Evolutionary conservation across 2,888 invertebrate genomes (phyloP).

Genomic region (Criorhina ranunculi): DNA sequence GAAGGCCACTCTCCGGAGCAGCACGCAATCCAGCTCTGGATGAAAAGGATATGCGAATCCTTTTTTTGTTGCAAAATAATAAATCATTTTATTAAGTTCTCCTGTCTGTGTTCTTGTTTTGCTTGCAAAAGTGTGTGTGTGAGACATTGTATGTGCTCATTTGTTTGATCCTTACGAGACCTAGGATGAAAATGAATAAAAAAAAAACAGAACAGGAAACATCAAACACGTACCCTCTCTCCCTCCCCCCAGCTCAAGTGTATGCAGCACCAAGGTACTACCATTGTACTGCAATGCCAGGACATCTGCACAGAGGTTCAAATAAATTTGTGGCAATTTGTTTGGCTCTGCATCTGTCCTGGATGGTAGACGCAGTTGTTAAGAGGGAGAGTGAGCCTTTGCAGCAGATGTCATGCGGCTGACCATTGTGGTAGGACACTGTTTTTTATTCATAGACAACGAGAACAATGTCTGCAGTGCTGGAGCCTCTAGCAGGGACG

Average conservation of each 20-base stretch:
- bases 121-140: neutral
- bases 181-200: conserved; percentile 17
- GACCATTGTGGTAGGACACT: conserved; percentile 48
- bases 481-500: too few species aligned
- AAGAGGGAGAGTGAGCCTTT: conserved; percentile 39
- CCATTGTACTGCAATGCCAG: conserved; percentile 40
- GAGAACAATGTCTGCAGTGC: conserved; percentile 34
- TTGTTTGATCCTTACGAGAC: conserved; percentile 53
- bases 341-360: conserved; percentile 52
- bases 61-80: conserved; percentile 56
- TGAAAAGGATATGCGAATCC: conserved; percentile 44
- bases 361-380: conserved; percentile 44
- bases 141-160: conserved; percentile 37
- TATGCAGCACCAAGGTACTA: conserved; percentile 21
- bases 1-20: neutral
- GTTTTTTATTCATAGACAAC: conserved; percentile 21
- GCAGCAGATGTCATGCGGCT: conserved; percentile 70
- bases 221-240: conserved; percentile 29
- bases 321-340: conserved; percentile 75
- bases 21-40: conserved; percentile 1
- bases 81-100: conserved; percentile 70
- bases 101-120: conserved; percentile 40
- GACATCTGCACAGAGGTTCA: conserved; percentile 63
- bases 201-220: conserved; percentile 12
- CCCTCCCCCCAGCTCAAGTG: conserved; percentile 17